Evolutionary conservation across 2,113 vertebrate genomes (phyloP), one percentile per base, ranked within the genome.

Genomic region (Elachura formosa): DNA sequence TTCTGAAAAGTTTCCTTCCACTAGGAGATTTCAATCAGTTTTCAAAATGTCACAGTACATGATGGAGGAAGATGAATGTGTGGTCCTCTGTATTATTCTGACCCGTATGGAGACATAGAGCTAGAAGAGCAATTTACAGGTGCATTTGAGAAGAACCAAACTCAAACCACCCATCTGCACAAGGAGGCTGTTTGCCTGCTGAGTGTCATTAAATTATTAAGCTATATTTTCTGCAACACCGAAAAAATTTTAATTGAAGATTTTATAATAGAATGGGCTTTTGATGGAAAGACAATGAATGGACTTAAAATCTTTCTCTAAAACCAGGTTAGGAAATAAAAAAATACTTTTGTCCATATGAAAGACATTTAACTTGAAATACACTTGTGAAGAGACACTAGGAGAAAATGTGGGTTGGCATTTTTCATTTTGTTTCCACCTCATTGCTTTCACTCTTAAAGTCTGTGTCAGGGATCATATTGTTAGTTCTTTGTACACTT

Each of bases 381-480:
- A 69, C 31, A 58, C n/a, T n/a, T n/a, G n/a, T n/a, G n/a, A n/a
- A n/a, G 46, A 67, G 24, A 26, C 12, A 41, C 26, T 45, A 72
- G 21, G 23, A 80, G 55, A 84, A 92, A 92, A 80, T 54, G 5
- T 33, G 5, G 1, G 5, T 64, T 91, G 76, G 10, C 11, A 33
- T 74, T 89, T 87, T 91, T 82, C 5, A 23, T 68, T 95, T 87
- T 84, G 19, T 89, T 94, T 73, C 40, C 29, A 63, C 28, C 4
- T 55, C 10, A 13, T 36, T 78, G 3, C 14, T 75, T 84, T 89
- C 18, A 62, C 7, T 81, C 73, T 63, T 80, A 75, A 91, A 91
- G 77, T 48, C 43, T 45, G 5, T 2, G 4, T 5, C 0, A 0
- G 17, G 23, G 28, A 10, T 6, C 59, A 6, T 51, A 16, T 33